A percentile compares a stretch with the other conserved stretches of the same genome.
Conservation (phyloP, 2,113 vertebrate species). For the Pontoporia blainvillei region DNA sequence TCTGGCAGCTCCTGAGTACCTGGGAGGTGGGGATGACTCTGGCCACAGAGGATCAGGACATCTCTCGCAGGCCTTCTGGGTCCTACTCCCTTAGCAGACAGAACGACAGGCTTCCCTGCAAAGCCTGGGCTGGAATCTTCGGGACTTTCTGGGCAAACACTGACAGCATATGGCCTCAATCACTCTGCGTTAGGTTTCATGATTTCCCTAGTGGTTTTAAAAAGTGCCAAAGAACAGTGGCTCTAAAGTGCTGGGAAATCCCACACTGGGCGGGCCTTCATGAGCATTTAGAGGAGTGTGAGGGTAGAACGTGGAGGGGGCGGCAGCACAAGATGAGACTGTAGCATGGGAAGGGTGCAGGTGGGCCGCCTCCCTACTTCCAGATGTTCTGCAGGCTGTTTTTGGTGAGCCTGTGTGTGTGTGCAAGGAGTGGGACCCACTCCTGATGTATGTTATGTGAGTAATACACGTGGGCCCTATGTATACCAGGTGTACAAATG, state of each 20-base stretch:
- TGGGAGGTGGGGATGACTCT: not conserved
- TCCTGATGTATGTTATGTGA: not conserved
- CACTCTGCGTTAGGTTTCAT: not conserved
- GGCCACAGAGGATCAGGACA: not conserved
- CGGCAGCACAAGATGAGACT: not conserved
- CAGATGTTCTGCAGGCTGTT: not conserved
- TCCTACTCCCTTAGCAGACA: not conserved
- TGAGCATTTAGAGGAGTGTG: not conserved
- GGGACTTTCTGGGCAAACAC: not conserved
- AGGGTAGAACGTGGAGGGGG: no score
- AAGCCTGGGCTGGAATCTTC: not conserved
- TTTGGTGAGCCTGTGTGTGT: not conserved
- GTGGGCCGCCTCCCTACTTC: not conserved
- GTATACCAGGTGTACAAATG: not conserved
- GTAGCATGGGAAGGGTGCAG: accelerated
- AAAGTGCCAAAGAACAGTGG: not conserved
- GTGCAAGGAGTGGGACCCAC: no score
- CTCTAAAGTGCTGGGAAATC: not conserved
- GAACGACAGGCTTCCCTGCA: not conserved
- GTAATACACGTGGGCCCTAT: not conserved
- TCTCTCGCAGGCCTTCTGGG: not conserved
- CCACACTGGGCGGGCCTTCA: not conserved
- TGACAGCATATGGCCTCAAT: not conserved
- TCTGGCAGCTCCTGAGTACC: not conserved
- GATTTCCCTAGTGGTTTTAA: not conserved